A percentile compares a stretch with the other conserved stretches of the same genome.
These are phyloP conservation scores for Polyploca ridens DNA, from an alignment of 2,888 invertebrate genomes.

Conservation along the genomic window DNA sequence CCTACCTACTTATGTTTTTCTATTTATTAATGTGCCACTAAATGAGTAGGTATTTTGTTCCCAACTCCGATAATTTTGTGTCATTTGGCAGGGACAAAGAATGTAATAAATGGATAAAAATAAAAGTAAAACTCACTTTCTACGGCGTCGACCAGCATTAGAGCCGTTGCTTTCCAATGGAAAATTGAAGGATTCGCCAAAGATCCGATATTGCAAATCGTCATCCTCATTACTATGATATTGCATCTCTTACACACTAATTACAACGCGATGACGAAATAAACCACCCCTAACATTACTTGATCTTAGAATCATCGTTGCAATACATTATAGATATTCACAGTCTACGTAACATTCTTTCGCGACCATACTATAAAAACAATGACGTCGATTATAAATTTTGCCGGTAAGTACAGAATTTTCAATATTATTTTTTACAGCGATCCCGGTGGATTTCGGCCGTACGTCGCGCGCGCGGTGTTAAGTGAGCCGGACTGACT, in stretches of 20 bases:
- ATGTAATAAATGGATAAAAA: slow-evolving; percentile 14
- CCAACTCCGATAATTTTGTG: background rate
- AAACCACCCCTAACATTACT: slow-evolving; percentile 72
- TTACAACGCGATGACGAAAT: slow-evolving; percentile 61
- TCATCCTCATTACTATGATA: slow-evolving; percentile 80
- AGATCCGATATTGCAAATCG: slow-evolving; percentile 82
- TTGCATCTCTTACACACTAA: slow-evolving; percentile 81
- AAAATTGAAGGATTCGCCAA: slow-evolving; percentile 79
- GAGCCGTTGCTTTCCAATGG: slow-evolving; percentile 58
- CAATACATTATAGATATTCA: slow-evolving; percentile 43
- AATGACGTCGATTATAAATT: background rate
- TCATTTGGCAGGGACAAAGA: no score
- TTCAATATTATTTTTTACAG: no score
- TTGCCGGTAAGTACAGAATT: no score
- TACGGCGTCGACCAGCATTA: slow-evolving; percentile 58
- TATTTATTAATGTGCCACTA: no score
- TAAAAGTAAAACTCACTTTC: slow-evolving; percentile 68
- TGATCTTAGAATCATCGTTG: slow-evolving; percentile 72
- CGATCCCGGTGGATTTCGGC: background rate
- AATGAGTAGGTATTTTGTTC: no score
- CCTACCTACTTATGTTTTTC: no score
- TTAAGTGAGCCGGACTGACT: background rate
- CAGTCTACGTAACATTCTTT: slow-evolving; percentile 20
- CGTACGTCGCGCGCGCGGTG: background rate
- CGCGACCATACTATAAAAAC: slow-evolving; percentile 23